These are phyloP conservation scores for Nudaria mundana DNA, from an alignment of 2,888 invertebrate species.

Conservation along the genomic window DNA sequence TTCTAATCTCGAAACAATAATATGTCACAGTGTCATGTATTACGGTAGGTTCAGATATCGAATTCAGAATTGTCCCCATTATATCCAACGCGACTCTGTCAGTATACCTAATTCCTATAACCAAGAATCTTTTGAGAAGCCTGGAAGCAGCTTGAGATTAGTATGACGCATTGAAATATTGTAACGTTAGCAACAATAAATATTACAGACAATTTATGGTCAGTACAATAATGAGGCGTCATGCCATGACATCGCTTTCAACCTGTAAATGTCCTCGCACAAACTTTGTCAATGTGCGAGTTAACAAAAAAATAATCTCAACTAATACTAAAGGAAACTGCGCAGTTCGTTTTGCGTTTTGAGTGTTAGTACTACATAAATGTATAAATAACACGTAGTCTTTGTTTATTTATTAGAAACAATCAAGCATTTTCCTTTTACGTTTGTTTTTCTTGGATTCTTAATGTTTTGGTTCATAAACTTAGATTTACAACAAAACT, in stretches of 20 bases:
- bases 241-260: constrained; percentile 20
- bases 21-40: too few species aligned
- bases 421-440: constrained; percentile 15
- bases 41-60: too few species aligned
- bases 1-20: too few species aligned
- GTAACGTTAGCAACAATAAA: background rate
- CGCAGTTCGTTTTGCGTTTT: constrained; percentile 41
- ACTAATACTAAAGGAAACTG: constrained; percentile 37
- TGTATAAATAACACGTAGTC: constrained; percentile 8
- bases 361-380: constrained; percentile 11
- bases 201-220: constrained; percentile 2
- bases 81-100: too few species aligned
- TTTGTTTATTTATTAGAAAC: constrained; percentile 6
- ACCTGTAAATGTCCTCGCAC: constrained; percentile 38
- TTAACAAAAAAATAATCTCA: constrained; percentile 41
- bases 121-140: too few species aligned
- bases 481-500: too few species aligned
- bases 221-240: constrained; percentile 6
- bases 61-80: too few species aligned
- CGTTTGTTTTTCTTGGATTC: background rate
- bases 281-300: constrained; percentile 18
- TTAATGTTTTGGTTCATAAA: too few species aligned
- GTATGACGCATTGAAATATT: too few species aligned
- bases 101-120: too few species aligned
- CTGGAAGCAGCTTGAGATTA: too few species aligned